These are phyloP conservation scores for Drosophila pruinosa DNA, from an alignment of 1,140 invertebrate genomes.

Conservation along the genomic window DNA sequence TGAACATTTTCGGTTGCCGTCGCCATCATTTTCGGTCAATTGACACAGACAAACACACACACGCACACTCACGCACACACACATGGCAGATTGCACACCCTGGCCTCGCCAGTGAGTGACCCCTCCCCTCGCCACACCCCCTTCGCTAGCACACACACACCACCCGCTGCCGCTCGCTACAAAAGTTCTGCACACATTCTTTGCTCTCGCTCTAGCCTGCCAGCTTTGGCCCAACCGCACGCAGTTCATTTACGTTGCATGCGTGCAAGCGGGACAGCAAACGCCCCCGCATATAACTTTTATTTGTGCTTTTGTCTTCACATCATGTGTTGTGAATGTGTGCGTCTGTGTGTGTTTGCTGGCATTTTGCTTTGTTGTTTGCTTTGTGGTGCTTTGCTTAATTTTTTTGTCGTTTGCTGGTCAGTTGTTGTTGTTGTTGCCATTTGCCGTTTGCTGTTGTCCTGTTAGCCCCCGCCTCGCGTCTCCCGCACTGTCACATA, in stretches of 20 bases:
- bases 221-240: neutral
- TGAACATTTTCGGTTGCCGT: slow-evolving; percentile 43
- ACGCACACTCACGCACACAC: neutral
- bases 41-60: slow-evolving; percentile 55
- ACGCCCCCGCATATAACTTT: slow-evolving; percentile 59
- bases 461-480: slow-evolving; percentile 30
- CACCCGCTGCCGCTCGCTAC: neutral
- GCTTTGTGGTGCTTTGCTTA: slow-evolving; percentile 53
- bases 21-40: slow-evolving; percentile 79
- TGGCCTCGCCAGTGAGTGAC: slow-evolving; percentile 23
- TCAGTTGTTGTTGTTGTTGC: slow-evolving; percentile 46
- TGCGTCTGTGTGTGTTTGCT: slow-evolving; percentile 42
- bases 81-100: slow-evolving; percentile 36
- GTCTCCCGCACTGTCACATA: neutral
- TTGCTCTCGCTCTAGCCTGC: neutral
- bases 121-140: neutral
- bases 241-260: slow-evolving; percentile 38
- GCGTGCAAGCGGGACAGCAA: slow-evolving; percentile 40
- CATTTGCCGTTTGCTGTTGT: no score
- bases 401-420: slow-evolving; percentile 52
- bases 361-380: slow-evolving; percentile 61
- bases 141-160: neutral
- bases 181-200: slow-evolving; percentile 38
- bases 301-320: slow-evolving; percentile 12
- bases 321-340: slow-evolving; percentile 7